Percentiles rank a stretch among this genome's conserved stretches.
phyloP scores from a whole-genome alignment of 2,888 invertebrate genomes.

The Drosophila colorata region DNA sequence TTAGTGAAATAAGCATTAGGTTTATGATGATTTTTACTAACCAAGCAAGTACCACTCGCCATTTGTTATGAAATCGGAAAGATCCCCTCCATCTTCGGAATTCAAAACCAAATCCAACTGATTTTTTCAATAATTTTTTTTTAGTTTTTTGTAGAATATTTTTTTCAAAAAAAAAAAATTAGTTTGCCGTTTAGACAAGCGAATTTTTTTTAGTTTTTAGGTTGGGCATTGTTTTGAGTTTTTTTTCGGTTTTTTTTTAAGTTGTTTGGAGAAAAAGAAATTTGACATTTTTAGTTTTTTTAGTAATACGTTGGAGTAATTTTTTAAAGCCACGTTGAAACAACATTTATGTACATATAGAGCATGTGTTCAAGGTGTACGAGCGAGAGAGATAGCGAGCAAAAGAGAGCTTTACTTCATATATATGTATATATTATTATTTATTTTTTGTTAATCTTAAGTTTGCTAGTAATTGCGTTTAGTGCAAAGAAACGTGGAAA shows the following conservation, averaged over 20 bases:
- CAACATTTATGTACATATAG: constrained; percentile 79
- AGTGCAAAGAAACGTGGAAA: constrained; percentile 71
- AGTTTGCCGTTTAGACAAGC: constrained; percentile 51
- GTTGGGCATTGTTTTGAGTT: constrained; percentile 70
- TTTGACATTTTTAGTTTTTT: constrained; percentile 70
- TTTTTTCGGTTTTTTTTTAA: constrained; percentile 38
- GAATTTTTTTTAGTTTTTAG: constrained; percentile 31
- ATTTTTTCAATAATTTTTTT: constrained; percentile 57
- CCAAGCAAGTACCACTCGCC: constrained; percentile 99
- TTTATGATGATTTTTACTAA: constrained; percentile 86
- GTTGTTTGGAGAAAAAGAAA: constrained; percentile 70
- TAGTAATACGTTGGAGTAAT: constrained; percentile 48
- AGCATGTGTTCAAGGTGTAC: constrained; percentile 74
- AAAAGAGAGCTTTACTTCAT: constrained; percentile 45
- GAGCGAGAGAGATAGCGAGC: constrained; percentile 50
- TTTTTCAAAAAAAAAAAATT: constrained; percentile 58
- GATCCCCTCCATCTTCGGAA: constrained; percentile 96
- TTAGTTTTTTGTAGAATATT: constrained; percentile 18
- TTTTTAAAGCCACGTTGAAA: constrained; percentile 71
- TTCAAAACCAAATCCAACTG: constrained; percentile 98
- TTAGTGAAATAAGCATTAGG: constrained; percentile 68
- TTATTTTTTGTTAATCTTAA: constrained; percentile 33
- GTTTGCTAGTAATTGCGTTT: constrained; percentile 41
- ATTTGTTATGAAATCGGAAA: constrained; percentile 98
- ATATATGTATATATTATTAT: constrained; percentile 23